A percentile compares a stretch with the other conserved stretches of the same genome.
Evolutionary conservation across 2,888 invertebrate species (phyloP).

Genomic region (Leistus spinibarbis): DNA sequence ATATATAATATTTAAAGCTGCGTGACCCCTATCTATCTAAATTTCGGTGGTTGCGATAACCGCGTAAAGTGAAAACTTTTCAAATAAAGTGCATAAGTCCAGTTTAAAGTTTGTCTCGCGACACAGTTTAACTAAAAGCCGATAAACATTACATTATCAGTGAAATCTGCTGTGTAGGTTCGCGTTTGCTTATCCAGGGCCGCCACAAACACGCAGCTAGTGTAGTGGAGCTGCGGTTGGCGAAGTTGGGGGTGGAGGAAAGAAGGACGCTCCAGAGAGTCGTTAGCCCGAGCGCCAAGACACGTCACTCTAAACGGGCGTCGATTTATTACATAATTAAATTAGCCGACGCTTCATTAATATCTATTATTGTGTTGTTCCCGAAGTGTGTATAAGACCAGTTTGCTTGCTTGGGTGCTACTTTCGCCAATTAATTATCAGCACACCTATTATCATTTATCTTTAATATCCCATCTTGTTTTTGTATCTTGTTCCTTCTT

Average conservation of each 20-base stretch:
- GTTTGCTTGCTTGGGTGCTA: neutral
- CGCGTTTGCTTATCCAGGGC: neutral
- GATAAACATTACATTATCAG: constrained; percentile 1
- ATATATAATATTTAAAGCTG: too few species aligned
- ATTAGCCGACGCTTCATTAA: constrained; percentile 50
- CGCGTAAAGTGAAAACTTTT: neutral
- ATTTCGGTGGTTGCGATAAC: too few species aligned
- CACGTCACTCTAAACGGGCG: constrained; percentile 37
- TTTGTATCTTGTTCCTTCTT: neutral
- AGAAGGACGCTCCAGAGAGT: constrained; percentile 1
- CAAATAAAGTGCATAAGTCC: neutral
- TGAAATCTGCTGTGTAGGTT: constrained; percentile 1
- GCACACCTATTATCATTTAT: neutral
- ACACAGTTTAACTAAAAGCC: neutral
- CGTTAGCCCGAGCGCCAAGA: constrained; percentile 24
- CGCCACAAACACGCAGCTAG: neutral
- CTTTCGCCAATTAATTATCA: neutral
- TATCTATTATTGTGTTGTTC: constrained; percentile 49
- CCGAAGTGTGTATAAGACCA: too few species aligned
- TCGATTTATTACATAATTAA: constrained; percentile 51
- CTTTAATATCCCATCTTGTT: neutral
- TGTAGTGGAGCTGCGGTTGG: neutral
- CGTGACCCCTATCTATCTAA: too few species aligned
- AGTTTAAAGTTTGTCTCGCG: neutral
- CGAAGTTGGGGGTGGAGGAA: neutral